Base-by-base conservation (phyloP, 2,113 vertebrate genomes). In the Protomyctophum bolini region DNA sequence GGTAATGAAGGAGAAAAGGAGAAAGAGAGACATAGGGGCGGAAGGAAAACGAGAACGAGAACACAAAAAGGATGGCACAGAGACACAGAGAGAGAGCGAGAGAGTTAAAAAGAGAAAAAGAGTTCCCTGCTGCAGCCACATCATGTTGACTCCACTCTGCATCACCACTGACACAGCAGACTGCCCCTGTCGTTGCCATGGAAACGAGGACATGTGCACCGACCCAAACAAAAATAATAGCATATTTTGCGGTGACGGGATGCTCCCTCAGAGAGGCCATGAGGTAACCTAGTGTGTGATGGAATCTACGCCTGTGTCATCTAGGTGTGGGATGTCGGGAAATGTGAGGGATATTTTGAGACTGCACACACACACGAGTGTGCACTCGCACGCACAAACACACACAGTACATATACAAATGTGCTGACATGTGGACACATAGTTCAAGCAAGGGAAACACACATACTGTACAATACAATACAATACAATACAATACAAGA, bases 241-340 rank as follows among this genome's bases (percentile, higher is more conserved):
- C 68, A 79, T 76, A 86, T 75, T 79, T 66, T 83, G 80, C 7
- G 51, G 81, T 63, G 61, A 70, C 2, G 45, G 77, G 83, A 88
- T 82, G 76, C 85, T 75, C 66, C 68, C 58, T 73, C 3, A 14
- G 73, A 84, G 77, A 80, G 67, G 70, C 77, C 69, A 82, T 87
- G 87, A 88, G 73, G 76, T 86, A 75, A 88, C 62, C 9, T n/a
- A 71, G 57, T 54, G 50, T 83, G 84, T 80, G 84, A 88, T 67
- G 87, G 87, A 87, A 87, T 87, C 75, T 80, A 66, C 64, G 77
- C 82, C 73, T 87, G 83, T 85, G 85, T 88, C 87, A 87, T 84
- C 8, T 59, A 86, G 81, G 86, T 86, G 88, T 86, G 84, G 87
- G 75, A 79, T 86, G 66, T 64, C 75, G 76, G 87, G 85, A 89